Base-by-base conservation (phyloP, 2,888 invertebrate species). In the Drosophila mayaguana region DNA sequence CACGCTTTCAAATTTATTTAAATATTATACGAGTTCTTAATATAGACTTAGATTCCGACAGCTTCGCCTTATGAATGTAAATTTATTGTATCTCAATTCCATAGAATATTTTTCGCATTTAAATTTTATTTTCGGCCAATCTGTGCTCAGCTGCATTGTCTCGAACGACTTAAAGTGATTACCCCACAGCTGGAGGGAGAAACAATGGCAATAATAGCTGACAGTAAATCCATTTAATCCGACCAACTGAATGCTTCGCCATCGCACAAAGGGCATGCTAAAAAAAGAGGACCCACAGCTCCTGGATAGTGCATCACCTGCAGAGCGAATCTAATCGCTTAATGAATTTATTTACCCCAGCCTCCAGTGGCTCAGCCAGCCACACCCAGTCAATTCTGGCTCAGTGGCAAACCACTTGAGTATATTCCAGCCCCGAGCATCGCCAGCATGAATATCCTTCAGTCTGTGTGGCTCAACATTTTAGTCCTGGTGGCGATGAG, bases 311-410 rank as follows among this genome's bases (percentile, higher is more conserved):
- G 67, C 67, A 62, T 59, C 60, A 61, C 68, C 75, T 78, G 67
- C 61, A 62, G 59, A 62, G 71, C 65, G 38, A 42, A 48, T 43
- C 71, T 86, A 89, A 84, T 89, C 79, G 88, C 71, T 89, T 89
- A 84, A 86, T 84, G 89, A 84, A 84, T 86, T 84, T 89, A 89
- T 84, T 81, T 84, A 78, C 71, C 65, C 36, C 46, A 46, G 46
- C 40, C 57, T 50, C 38, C 48, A 28, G 42, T 25, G 14, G 14
- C 38, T 25, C 28, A 32, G 7, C 28, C 51, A 38, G 38, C 38
- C 36, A 18, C 56, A 38, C 57, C 61, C 60, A 63, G 62, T 59
- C 65, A 57, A 63, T 66, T 53, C 53, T 66, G 66, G 56, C 63
- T 67, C 46, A 38, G 72, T 67, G 83, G 69, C 73, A 65, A 80